Evolutionary conservation across 2,888 invertebrate species (phyloP).

Genomic region (Megalurothrips usitatus): DNA sequence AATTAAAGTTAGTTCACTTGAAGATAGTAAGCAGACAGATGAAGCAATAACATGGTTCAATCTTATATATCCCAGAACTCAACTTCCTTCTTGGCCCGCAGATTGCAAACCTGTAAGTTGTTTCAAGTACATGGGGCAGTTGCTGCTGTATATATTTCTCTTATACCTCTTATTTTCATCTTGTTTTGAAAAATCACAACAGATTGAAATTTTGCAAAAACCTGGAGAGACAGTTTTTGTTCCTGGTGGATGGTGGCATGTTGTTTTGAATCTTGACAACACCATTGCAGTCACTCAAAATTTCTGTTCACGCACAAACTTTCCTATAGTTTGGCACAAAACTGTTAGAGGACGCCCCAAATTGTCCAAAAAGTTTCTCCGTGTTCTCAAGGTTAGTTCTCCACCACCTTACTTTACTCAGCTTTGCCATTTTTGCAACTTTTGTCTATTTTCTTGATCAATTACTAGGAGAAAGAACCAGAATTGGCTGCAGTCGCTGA

Average conservation of each 20-base stretch:
- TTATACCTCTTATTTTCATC: neutral
- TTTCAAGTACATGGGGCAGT: neutral
- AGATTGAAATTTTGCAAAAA: conserved; percentile 89
- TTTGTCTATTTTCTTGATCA: neutral
- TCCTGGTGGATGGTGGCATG: conserved; percentile 99
- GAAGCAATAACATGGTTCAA: conserved; percentile 99
- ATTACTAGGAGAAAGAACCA: conserved; percentile 60
- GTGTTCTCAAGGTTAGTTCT: conserved; percentile 53
- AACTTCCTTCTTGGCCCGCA: conserved; percentile 81
- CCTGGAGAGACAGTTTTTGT: conserved; percentile 98
- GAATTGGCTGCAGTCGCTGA: conserved; percentile 75
- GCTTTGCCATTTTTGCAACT: neutral
- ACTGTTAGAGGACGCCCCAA: conserved; percentile 94
- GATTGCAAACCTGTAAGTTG: conserved; percentile 75
- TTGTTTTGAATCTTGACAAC: conserved; percentile 92
- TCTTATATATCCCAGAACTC: conserved; percentile 89
- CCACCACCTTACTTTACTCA: conserved; percentile 42
- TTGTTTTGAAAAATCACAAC: conserved; percentile 39
- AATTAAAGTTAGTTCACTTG: conserved; percentile 83
- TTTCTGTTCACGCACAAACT: conserved; percentile 92
- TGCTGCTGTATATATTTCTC: neutral
- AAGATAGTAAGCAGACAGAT: conserved; percentile 96
- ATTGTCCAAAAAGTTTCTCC: conserved; percentile 87
- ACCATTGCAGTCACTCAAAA: conserved; percentile 98
- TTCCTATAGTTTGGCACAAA: conserved; percentile 97